Evolutionary conservation across 2,888 invertebrate genomes (phyloP).

Genomic region (Cephonodes hylas): DNA sequence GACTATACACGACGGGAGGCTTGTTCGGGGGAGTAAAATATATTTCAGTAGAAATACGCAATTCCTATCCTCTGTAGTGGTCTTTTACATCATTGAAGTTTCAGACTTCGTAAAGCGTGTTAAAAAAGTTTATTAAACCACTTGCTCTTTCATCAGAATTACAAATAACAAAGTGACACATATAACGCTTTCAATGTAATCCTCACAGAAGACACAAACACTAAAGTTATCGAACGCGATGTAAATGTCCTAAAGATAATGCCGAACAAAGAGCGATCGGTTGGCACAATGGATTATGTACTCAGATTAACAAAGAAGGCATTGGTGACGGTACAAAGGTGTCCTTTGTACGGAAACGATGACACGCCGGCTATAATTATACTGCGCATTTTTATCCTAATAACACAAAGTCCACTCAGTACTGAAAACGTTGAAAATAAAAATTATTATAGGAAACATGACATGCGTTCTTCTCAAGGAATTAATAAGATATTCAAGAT

Average conservation of each 20-base stretch:
- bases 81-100: too few species aligned
- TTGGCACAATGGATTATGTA: neutral
- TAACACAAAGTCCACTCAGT: neutral
- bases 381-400: neutral
- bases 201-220: neutral
- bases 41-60: too few species aligned
- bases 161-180: neutral
- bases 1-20: too few species aligned
- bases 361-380: neutral
- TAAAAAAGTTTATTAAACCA: too few species aligned
- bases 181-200: neutral
- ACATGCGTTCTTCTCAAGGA: too few species aligned
- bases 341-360: neutral
- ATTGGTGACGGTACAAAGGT: constrained; percentile 2
- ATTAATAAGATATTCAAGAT: too few species aligned
- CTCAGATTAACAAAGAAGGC: neutral
- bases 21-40: too few species aligned
- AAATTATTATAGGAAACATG: too few species aligned
- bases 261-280: neutral
- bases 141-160: too few species aligned
- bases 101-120: too few species aligned
- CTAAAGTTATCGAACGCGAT: neutral
- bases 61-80: too few species aligned
- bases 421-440: too few species aligned
- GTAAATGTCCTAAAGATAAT: neutral